These are phyloP conservation scores for Slavum lentiscoides DNA, from an alignment of 2,888 invertebrate species.

Conservation along the genomic window DNA sequence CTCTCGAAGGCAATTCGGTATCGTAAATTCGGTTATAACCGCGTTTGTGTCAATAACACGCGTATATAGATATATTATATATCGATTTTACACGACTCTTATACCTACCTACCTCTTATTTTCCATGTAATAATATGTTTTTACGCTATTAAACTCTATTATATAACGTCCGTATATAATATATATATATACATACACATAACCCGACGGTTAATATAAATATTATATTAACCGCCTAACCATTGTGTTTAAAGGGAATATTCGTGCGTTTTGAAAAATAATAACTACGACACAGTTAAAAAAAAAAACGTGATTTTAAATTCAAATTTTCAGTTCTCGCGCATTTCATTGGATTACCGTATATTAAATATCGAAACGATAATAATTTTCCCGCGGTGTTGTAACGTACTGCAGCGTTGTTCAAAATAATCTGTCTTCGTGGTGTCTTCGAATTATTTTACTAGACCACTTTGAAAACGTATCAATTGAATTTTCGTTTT, in stretches of 20 bases:
- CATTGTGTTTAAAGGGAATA: not conserved
- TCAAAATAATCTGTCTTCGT: not conserved
- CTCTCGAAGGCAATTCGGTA: not conserved
- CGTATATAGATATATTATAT: no score
- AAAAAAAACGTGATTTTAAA: not conserved
- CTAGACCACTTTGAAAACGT: not conserved
- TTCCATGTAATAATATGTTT: no score
- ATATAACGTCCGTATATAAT: not conserved
- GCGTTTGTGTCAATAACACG: not conserved
- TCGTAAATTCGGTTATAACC: conserved; percentile 9
- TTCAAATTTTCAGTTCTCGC: not conserved
- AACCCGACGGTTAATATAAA: not conserved
- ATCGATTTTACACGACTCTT: conserved; percentile 12
- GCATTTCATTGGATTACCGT: not conserved
- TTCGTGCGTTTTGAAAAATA: not conserved
- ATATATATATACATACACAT: no score
- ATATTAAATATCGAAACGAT: not conserved
- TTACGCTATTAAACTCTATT: no score
- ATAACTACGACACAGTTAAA: no score
- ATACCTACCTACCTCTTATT: no score
- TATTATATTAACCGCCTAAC: conserved; percentile 6
- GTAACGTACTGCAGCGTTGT: not conserved
- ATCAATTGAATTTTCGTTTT: no score
- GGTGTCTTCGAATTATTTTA: not conserved
- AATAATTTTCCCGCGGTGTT: not conserved